Percentiles rank a stretch among this genome's conserved stretches.
phyloP scores from a whole-genome alignment of 2,888 invertebrate species.

The Ophion ellenae region DNA sequence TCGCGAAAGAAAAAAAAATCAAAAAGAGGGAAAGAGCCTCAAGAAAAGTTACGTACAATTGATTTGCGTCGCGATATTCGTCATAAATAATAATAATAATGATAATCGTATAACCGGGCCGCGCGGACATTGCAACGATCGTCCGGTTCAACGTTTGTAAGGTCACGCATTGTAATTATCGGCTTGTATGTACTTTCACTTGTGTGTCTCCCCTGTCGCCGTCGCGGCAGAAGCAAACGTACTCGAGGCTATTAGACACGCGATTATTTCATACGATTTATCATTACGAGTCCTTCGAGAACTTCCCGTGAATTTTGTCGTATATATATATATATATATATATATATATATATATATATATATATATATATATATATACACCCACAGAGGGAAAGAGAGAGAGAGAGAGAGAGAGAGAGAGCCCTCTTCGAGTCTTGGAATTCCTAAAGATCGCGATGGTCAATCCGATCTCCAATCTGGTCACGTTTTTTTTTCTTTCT shows the following conservation, averaged over 20 bases:
- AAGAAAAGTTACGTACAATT: constrained; percentile 16
- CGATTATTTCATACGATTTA: constrained; percentile 58
- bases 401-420: neutral
- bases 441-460: neutral
- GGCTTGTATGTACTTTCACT: constrained; percentile 55
- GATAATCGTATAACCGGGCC: constrained; percentile 7
- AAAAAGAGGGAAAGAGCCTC: neutral
- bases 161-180: constrained; percentile 60
- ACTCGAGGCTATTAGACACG: constrained; percentile 49
- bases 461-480: constrained; percentile 16
- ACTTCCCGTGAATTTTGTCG: constrained; percentile 28
- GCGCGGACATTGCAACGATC: constrained; percentile 36
- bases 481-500: constrained; percentile 36
- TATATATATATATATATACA: neutral
- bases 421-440: neutral
- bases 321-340: neutral
- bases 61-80: neutral
- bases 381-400: neutral
- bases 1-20: neutral
- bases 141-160: constrained; percentile 57
- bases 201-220: constrained; percentile 16
- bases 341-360: neutral
- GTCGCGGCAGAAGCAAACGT: constrained; percentile 56
- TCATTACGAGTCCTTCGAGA: constrained; percentile 43
- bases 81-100: constrained; percentile 4